Percentiles rank a stretch among this genome's conserved stretches.
These are phyloP conservation scores for Cloeon dipterum DNA, from an alignment of 2,888 invertebrate genomes.

Conservation along the genomic window DNA sequence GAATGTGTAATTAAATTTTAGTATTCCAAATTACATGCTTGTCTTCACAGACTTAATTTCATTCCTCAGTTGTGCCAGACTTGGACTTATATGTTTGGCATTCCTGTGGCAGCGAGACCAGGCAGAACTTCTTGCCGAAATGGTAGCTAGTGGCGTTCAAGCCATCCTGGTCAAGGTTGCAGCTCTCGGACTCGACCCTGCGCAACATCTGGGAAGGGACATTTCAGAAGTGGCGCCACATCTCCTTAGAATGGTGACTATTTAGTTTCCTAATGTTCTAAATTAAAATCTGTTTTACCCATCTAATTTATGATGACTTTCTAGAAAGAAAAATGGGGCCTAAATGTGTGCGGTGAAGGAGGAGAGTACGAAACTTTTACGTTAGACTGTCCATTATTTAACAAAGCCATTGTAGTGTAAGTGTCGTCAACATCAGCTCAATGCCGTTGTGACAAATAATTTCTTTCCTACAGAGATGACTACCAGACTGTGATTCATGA, in stretches of 20 bases:
- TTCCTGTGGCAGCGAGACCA: conserved; percentile 96
- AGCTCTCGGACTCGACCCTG: conserved; percentile 69
- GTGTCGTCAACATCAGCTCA: no score
- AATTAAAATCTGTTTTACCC: background rate
- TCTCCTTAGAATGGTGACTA: conserved; percentile 50
- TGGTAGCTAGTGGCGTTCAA: conserved; percentile 80
- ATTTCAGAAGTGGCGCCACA: conserved; percentile 70
- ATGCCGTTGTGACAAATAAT: background rate
- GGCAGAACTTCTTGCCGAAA: conserved; percentile 79
- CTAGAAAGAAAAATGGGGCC: conserved; percentile 70
- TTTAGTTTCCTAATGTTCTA: background rate
- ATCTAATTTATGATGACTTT: conserved; percentile 12
- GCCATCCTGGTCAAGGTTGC: conserved; percentile 97
- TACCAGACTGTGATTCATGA: conserved; percentile 73
- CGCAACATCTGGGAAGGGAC: conserved; percentile 66
- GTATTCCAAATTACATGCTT: background rate
- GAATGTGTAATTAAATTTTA: conserved; percentile 61
- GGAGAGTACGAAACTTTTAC: conserved; percentile 98
- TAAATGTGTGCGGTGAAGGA: conserved; percentile 94
- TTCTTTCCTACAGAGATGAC: conserved; percentile 39
- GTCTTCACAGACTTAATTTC: conserved; percentile 6
- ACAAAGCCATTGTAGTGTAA: conserved; percentile 72
- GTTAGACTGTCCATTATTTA: conserved; percentile 88
- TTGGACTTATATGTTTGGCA: conserved; percentile 70
- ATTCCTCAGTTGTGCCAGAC: conserved; percentile 54